These are phyloP conservation scores for Rhadinocentrus ornatus DNA, from an alignment of 2,797 vertebrate species.

Conservation along the genomic window DNA sequence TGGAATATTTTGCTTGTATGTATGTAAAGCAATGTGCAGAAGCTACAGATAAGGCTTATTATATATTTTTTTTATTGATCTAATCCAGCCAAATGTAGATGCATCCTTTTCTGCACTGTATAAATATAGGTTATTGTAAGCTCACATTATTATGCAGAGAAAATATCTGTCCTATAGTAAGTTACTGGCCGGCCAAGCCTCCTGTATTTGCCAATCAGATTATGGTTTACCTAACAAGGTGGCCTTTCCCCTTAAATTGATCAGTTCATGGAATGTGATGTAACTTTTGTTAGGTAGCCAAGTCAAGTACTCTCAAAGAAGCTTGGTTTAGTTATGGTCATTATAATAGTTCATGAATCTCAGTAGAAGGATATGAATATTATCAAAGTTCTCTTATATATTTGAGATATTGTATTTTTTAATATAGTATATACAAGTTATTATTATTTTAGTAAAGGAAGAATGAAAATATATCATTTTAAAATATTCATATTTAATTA, in stretches of 20 bases:
- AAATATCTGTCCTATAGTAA: not conserved
- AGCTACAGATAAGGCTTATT: not conserved
- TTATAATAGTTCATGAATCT: slow-evolving; percentile 2
- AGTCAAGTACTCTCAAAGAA: slow-evolving; percentile 24
- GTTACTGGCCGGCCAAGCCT: slow-evolving; percentile 25
- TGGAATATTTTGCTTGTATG: no score
- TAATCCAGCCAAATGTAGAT: not conserved
- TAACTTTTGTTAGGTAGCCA: slow-evolving; percentile 28
- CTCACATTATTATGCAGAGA: not conserved
- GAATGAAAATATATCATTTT: not conserved
- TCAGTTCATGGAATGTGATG: slow-evolving; percentile 29
- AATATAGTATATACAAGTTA: not conserved
- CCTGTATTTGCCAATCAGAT: slow-evolving; percentile 39
- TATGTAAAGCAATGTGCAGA: not conserved
- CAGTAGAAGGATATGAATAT: not conserved
- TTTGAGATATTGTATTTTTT: not conserved
- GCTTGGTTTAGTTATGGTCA: slow-evolving; percentile 6
- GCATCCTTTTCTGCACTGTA: not conserved
- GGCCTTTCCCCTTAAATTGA: slow-evolving; percentile 31
- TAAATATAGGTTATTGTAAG: not conserved
- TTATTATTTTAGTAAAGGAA: not conserved
- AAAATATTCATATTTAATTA: not conserved
- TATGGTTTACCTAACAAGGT: slow-evolving; percentile 8
- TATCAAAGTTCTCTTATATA: no score
- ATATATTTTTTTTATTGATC: not conserved